These are phyloP conservation scores for Ceyx margarethae DNA, from an alignment of 2,113 vertebrate genomes.

Conservation along the genomic window DNA sequence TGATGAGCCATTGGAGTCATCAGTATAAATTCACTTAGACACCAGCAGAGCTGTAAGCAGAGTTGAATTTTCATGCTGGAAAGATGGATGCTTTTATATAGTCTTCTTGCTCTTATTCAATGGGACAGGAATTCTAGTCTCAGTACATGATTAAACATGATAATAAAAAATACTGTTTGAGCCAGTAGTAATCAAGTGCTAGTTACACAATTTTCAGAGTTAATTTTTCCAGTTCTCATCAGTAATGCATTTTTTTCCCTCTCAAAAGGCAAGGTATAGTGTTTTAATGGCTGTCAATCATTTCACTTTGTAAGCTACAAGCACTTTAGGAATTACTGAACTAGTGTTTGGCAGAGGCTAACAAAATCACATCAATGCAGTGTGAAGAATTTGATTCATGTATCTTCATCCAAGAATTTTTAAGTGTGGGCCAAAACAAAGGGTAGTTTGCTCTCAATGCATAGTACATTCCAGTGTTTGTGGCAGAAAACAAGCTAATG, in stretches of 20 bases:
- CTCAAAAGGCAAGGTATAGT: background rate
- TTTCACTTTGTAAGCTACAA: background rate
- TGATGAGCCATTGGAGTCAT: background rate
- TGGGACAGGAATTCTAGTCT: background rate
- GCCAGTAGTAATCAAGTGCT: background rate
- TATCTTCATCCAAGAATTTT: background rate
- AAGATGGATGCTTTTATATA: background rate
- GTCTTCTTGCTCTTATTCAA: background rate
- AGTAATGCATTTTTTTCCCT: background rate
- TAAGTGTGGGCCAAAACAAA: background rate
- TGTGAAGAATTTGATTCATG: background rate
- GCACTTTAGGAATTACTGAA: conserved; percentile 35
- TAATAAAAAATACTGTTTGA: conserved; percentile 11
- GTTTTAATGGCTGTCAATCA: conserved; percentile 23
- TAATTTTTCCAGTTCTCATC: conserved; percentile 29
- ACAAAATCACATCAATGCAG: background rate
- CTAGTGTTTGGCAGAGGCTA: background rate
- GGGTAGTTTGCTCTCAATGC: background rate
- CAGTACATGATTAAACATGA: background rate
- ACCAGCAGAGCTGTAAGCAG: conserved; percentile 4
- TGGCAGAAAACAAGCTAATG: background rate
- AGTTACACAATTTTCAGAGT: conserved; percentile 1
- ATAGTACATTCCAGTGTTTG: background rate
- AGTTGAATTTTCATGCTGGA: conserved; percentile 35
- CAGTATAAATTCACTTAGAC: conserved; percentile 22